Evolutionary conservation across 2,888 invertebrate species (phyloP).

Genomic region (Brenthis ino): DNA sequence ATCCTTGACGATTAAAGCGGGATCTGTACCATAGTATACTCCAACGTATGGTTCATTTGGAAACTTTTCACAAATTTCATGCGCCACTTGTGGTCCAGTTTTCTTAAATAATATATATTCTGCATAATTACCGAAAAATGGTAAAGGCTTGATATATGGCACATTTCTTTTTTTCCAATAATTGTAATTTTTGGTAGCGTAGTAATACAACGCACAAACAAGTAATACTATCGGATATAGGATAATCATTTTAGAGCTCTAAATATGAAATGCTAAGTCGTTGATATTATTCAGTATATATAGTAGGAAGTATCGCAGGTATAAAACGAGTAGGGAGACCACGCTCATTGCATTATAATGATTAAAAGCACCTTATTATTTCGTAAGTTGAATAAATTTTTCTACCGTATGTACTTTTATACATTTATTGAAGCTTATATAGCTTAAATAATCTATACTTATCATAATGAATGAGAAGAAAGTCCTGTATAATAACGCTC

Average conservation of each 20-base stretch:
- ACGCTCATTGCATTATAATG: too few species aligned
- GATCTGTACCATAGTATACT: constrained; percentile 60
- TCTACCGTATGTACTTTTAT: too few species aligned
- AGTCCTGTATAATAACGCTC: too few species aligned
- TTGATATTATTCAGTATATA: background rate
- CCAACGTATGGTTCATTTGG: constrained; percentile 60
- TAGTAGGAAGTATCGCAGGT: too few species aligned
- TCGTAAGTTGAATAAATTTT: too few species aligned
- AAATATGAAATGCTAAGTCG: background rate
- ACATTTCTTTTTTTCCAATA: constrained; percentile 61
- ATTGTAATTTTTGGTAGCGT: constrained; percentile 29
- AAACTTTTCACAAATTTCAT: constrained; percentile 53
- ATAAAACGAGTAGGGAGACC: too few species aligned
- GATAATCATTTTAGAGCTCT: constrained; percentile 4
- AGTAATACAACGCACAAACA: constrained; percentile 13
- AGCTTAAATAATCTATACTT: too few species aligned
- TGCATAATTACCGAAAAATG: constrained; percentile 60
- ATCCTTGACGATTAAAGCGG: constrained; percentile 58
- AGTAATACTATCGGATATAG: background rate
- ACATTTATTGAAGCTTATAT: too few species aligned
- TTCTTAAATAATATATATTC: constrained; percentile 52
- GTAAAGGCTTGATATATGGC: constrained; percentile 48
- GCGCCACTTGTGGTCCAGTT: constrained; percentile 44
- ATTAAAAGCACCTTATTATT: too few species aligned
- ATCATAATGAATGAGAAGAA: too few species aligned